Conservation (phyloP, 2,113 vertebrate species). For the Sinocyclocheilus grahami region DNA sequence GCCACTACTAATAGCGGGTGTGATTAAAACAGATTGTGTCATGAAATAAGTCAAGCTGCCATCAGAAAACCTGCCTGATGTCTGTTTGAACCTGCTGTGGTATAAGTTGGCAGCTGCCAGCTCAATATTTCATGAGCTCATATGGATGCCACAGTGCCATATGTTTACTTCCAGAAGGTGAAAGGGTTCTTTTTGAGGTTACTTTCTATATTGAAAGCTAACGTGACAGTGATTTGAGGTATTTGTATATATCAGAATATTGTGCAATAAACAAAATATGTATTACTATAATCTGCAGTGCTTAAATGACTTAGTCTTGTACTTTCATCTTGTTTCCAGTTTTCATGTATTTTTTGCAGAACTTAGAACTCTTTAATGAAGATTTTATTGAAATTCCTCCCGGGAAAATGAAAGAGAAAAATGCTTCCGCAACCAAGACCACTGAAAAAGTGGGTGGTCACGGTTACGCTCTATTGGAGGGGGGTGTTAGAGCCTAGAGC, state of each 20-base stretch:
- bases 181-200: background rate
- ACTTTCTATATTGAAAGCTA: background rate
- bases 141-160: background rate
- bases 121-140: constrained; percentile 8
- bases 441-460: background rate
- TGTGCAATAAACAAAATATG: background rate
- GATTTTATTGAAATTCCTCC: background rate
- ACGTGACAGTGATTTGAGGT: background rate
- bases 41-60: background rate
- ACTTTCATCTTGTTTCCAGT: background rate
- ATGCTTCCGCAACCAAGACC: background rate
- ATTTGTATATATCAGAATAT: background rate
- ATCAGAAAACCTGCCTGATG: background rate
- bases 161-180: background rate
- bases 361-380: background rate
- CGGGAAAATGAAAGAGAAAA: background rate
- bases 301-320: background rate
- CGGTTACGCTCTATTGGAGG: constrained; percentile 47
- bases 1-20: background rate
- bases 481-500: constrained; percentile 60
- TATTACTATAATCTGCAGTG: background rate
- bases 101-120: constrained; percentile 1
- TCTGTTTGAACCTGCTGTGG: constrained; percentile 17
- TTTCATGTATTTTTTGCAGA: background rate
- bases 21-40: background rate